Percentiles rank a stretch among this genome's conserved stretches.
These are phyloP conservation scores for Montipora efflorescens DNA, from an alignment of 64 coral and sea anemone species.

Conservation along the genomic window DNA sequence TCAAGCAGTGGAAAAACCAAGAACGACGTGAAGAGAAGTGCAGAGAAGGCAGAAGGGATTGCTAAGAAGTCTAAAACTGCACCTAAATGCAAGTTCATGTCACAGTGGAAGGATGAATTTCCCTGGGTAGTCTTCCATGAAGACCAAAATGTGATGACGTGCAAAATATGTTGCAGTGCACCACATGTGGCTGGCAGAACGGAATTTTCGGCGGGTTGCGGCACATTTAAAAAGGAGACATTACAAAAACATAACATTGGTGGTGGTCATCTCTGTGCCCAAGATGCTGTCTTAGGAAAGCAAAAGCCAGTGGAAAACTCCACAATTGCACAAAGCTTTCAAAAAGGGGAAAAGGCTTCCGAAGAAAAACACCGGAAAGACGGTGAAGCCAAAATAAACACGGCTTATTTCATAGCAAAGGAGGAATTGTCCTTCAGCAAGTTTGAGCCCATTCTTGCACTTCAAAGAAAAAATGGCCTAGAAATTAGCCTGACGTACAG, in stretches of 20 bases:
- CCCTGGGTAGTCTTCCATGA: conserved; percentile 56
- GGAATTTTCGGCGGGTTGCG: background rate
- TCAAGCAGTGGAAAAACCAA: background rate
- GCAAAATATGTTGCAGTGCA: background rate
- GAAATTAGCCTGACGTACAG: background rate
- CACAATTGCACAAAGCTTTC: background rate
- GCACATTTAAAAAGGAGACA: conserved; percentile 9
- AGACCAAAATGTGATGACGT: conserved; percentile 23
- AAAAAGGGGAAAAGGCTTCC: background rate
- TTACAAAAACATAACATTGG: conserved; percentile 40
- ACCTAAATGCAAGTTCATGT: conserved; percentile 30
- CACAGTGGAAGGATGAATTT: conserved; percentile 62
- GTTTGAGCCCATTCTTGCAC: background rate
- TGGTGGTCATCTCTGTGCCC: conserved; percentile 33
- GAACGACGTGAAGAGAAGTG: conserved; percentile 20
- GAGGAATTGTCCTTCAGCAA: conserved; percentile 1
- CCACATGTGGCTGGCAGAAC: conserved; percentile 24
- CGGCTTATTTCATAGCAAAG: background rate
- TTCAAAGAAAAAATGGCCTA: conserved; percentile 10
- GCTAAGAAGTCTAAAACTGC: conserved; percentile 18
- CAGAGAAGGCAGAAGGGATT: conserved; percentile 33
- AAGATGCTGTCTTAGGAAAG: conserved; percentile 12
- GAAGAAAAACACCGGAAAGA: background rate
- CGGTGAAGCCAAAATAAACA: background rate
- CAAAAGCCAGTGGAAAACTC: conserved; percentile 45